Evolutionary conservation across 2,888 invertebrate genomes (phyloP).

Genomic region (Leptopterna dolabrata): DNA sequence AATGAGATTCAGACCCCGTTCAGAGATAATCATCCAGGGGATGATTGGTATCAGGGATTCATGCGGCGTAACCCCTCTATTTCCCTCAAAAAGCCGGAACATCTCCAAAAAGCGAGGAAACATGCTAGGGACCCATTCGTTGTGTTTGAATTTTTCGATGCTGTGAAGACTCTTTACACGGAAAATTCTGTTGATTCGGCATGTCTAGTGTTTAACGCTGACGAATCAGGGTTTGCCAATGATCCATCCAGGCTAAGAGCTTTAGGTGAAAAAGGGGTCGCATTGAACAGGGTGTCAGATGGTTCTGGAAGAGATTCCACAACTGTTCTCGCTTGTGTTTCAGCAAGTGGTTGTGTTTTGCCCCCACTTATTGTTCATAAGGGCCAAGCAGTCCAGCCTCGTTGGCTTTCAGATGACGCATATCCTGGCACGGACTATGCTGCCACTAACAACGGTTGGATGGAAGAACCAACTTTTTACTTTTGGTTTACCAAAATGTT

Average conservation of each 20-base stretch:
- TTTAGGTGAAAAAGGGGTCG: constrained; percentile 62
- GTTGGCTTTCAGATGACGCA: background rate
- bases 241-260: constrained; percentile 62
- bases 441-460: background rate
- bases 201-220: constrained; percentile 62
- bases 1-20: background rate
- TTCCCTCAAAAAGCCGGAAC: no score
- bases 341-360: background rate
- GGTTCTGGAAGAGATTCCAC: constrained; percentile 63
- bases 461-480: background rate
- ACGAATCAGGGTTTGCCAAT: constrained; percentile 62
- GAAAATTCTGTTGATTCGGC: constrained; percentile 16
- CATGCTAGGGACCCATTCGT: constrained; percentile 35
- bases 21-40: constrained; percentile 62
- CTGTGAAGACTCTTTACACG: constrained; percentile 43
- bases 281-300: constrained; percentile 62
- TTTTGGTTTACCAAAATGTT: background rate
- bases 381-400: background rate
- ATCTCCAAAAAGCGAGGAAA: no score
- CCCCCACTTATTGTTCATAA: background rate
- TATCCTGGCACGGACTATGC: background rate
- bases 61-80: constrained; percentile 58
- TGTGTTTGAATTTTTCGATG: constrained; percentile 63
- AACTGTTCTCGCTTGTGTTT: background rate
- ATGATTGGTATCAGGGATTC: constrained; percentile 60